Base-by-base conservation (phyloP, 2,888 invertebrate species). In the Teleiodes luculella region DNA sequence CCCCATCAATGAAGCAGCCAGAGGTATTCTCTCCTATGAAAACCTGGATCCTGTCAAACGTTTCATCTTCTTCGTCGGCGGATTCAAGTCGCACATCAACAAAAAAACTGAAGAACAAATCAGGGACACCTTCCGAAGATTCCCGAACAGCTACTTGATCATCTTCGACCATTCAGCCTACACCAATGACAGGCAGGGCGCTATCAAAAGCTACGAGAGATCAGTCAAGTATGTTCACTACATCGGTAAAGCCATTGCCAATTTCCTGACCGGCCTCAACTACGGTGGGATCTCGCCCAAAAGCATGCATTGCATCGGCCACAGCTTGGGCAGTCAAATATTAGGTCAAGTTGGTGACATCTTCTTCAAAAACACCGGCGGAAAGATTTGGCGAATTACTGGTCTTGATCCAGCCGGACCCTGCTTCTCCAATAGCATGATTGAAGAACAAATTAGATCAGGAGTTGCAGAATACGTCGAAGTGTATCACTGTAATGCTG, bases 381-480 rank as follows among this genome's bases (percentile, higher is more conserved):
- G 66, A 0, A 85, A 78, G 53, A 67, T 89, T 2, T 69, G 68
- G 11, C 76, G 82, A 30, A 80, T 89, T 4, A 83, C 86, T 0
- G 89, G 81, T 2, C 64, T 88, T 6, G 89, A 89, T 48, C 89
- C 89, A 1, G 89, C 89, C 47, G 88, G 88, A 0, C 89, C 89
- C 3, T 89, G 88, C 55, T 89, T 86, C 57, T 75, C 82, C 0
- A 80, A 83, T 20, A 83, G 80, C 54, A 63, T 75, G 0, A 74
- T 80, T 1, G 68, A 85, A 43, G 82, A 90, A 14, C 86, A 91
- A 61, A 71, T 93, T 0, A 82, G 91, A 48, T 80, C 87, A 16
- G 86, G 87, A 4, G 90, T 92, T 24, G 93, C 92, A 0, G 79
- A 86, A 0, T 91, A 92, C 62, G 92, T 93, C 0, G 92, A 92